Percentiles rank a stretch among this genome's conserved stretches.
phyloP scores from a whole-genome alignment of 2,888 invertebrate species.

The Limenitis camilla region DNA sequence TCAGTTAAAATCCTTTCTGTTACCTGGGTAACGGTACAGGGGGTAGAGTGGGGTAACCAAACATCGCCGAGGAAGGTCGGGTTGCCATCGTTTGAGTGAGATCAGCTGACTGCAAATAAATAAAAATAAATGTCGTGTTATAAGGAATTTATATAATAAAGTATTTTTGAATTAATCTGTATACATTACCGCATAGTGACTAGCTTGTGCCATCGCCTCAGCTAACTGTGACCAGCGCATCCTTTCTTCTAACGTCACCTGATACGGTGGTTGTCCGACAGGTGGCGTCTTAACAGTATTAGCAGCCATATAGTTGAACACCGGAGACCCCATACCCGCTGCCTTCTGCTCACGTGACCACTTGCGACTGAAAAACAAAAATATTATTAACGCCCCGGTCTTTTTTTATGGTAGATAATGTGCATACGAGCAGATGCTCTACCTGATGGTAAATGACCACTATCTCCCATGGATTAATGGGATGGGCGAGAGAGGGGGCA shows the following conservation, averaged over 20 bases:
- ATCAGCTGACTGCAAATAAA: constrained; percentile 58
- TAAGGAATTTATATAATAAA: too few relatives aligned
- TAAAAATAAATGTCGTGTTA: too few relatives aligned
- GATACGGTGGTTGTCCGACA: constrained; percentile 84
- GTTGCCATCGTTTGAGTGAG: constrained; percentile 77
- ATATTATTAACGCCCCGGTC: too few relatives aligned
- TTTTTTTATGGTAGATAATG: too few relatives aligned
- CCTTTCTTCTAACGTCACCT: constrained; percentile 84
- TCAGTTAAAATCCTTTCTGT: too few relatives aligned
- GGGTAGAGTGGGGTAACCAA: constrained; percentile 83
- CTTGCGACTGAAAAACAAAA: constrained; percentile 79
- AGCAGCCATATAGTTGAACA: constrained; percentile 90
- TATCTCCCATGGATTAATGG: too few relatives aligned
- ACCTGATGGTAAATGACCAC: too few relatives aligned
- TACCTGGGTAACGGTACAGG: constrained; percentile 85
- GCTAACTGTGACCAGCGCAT: constrained; percentile 92
- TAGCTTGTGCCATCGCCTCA: constrained; percentile 90
- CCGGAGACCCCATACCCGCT: constrained; percentile 83
- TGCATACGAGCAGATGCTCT: too few relatives aligned
- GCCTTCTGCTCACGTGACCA: constrained; percentile 93
- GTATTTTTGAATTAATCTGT: not conserved
- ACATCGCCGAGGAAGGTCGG: constrained; percentile 87
- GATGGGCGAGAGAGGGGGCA: too few relatives aligned
- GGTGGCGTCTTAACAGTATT: constrained; percentile 82
- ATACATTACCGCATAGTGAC: constrained; percentile 84